Conservation (phyloP, 2,797 vertebrate genomes). For the Gadopsis marmoratus region DNA sequence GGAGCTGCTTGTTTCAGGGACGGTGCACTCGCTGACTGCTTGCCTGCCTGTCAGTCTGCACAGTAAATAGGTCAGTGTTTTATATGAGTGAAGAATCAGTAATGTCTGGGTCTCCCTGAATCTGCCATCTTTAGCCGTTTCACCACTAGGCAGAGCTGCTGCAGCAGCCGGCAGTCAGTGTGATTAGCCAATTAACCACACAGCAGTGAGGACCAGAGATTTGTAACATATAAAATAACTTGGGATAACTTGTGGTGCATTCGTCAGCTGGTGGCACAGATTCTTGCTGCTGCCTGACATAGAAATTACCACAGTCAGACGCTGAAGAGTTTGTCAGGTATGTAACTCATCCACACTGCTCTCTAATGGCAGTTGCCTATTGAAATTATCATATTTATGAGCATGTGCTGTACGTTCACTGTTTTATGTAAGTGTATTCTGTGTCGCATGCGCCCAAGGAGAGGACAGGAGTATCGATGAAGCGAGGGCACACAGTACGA, state of each 20-base stretch:
- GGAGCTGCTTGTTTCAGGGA: slow-evolving; percentile 69
- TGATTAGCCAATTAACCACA: slow-evolving; percentile 37
- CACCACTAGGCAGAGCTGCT: slow-evolving; percentile 31
- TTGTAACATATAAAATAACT: slow-evolving; percentile 9
- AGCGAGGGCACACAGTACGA: not conserved
- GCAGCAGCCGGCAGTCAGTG: slow-evolving; percentile 35
- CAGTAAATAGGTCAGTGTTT: slow-evolving; percentile 82
- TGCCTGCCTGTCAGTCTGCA: slow-evolving; percentile 61
- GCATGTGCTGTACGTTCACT: not conserved
- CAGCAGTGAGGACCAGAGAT: not conserved
- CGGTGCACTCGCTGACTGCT: slow-evolving; percentile 54
- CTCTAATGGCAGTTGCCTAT: slow-evolving; percentile 10
- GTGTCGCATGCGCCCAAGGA: slow-evolving; percentile 1
- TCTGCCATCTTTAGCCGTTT: slow-evolving; percentile 58
- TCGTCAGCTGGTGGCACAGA: slow-evolving; percentile 2
- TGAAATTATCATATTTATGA: slow-evolving; percentile 39
- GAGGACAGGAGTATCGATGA: slow-evolving; percentile 4
- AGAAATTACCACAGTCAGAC: slow-evolving; percentile 28
- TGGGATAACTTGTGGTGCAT: not conserved
- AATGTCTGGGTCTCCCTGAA: slow-evolving; percentile 64
- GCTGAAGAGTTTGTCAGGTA: slow-evolving; percentile 6
- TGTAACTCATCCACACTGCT: slow-evolving; percentile 33
- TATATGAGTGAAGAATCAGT: slow-evolving; percentile 70
- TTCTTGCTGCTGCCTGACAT: not conserved
- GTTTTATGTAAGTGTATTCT: slow-evolving; percentile 20